Evolutionary conservation across 1,140 invertebrate genomes (phyloP).

Genomic region (Pseudomyrmex gracilis): DNA sequence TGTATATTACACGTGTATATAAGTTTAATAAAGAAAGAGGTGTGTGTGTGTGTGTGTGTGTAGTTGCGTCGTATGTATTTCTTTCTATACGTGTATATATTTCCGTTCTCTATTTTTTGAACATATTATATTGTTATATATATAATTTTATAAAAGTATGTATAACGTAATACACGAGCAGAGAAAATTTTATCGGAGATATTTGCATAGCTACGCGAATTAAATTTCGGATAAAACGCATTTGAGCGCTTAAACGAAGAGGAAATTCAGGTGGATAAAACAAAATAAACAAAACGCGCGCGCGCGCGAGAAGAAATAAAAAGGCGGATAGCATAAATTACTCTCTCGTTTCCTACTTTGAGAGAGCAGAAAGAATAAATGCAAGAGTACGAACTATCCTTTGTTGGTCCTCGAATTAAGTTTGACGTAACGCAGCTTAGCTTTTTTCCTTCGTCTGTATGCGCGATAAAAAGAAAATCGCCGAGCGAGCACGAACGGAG

Average conservation of each 20-base stretch:
- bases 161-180: too few species aligned
- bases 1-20: not conserved
- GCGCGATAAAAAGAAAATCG: conserved; percentile 14
- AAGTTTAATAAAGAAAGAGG: not conserved
- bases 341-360: not conserved
- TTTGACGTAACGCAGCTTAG: conserved; percentile 18
- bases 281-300: conserved; percentile 2
- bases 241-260: too few species aligned
- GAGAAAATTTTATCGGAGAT: too few species aligned
- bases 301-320: not conserved
- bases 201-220: too few species aligned
- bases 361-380: conserved; percentile 25
- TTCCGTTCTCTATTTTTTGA: too few species aligned
- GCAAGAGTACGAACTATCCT: conserved; percentile 6
- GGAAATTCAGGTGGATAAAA: not conserved
- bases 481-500: not conserved
- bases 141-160: too few species aligned
- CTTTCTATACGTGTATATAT: too few species aligned
- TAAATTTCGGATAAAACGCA: too few species aligned
- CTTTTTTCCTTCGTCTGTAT: not conserved
- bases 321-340: conserved; percentile 30
- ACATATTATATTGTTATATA: too few species aligned
- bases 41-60: too few species aligned
- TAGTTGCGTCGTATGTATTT: too few species aligned
- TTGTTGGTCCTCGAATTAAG: conserved; percentile 33